Percentiles rank a stretch among this genome's conserved stretches.
phyloP scores from a whole-genome alignment of 2,797 vertebrate species.

The Chaunax sp. region DNA sequence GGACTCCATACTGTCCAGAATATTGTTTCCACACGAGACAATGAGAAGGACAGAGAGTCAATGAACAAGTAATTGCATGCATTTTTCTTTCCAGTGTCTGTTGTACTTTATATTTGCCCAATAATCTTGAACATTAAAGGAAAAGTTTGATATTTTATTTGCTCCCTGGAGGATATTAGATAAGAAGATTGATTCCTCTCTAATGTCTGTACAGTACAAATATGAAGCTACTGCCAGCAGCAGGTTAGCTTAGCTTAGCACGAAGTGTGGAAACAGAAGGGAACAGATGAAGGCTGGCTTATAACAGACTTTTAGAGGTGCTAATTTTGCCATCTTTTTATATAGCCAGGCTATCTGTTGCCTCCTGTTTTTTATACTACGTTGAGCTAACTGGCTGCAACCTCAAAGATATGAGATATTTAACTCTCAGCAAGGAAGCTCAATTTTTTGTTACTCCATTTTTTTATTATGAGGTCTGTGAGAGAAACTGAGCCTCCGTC shows the following conservation, averaged over 20 bases:
- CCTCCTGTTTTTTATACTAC: no score
- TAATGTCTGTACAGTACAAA: not conserved
- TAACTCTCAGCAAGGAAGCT: not conserved
- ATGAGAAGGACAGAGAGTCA: not conserved
- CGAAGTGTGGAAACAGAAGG: no score
- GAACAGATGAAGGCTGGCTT: no score
- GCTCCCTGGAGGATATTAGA: no score
- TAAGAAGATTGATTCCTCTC: no score
- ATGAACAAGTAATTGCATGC: conserved; percentile 18
- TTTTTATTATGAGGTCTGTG: not conserved
- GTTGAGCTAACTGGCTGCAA: not conserved
- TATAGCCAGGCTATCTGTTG: no score
- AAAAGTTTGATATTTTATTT: not conserved
- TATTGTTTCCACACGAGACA: not conserved
- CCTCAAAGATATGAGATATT: not conserved
- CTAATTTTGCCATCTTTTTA: not conserved
- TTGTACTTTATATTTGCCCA: not conserved
- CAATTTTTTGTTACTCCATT: no score
- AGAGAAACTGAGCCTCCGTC: not conserved
- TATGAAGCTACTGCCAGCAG: not conserved
- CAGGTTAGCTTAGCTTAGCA: no score
- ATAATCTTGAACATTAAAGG: no score
- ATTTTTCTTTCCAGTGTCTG: conserved; percentile 3
- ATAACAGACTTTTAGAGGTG: not conserved
- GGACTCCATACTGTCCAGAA: not conserved